A percentile compares a stretch with the other conserved stretches of the same genome.
Evolutionary conservation across 92 coral and sea anemone genomes (phyloP).

Genomic region (Actinernus sp.): DNA sequence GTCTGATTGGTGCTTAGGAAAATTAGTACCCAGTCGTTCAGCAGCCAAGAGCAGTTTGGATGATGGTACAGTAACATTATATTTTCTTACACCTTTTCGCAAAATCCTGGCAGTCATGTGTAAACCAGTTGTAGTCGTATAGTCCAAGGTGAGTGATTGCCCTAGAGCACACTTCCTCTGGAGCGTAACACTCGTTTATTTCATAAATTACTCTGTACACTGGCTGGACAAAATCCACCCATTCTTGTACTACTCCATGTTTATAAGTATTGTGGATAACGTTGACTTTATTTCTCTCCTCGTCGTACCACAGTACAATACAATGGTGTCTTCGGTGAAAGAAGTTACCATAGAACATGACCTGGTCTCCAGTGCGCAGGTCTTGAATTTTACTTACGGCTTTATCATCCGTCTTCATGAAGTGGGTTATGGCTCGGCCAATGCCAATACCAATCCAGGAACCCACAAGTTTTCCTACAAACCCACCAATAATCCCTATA

Average conservation of each 20-base stretch:
- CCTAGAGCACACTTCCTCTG: slow-evolving; percentile 2
- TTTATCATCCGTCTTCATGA: slow-evolving; percentile 17
- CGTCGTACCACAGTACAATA: slow-evolving; percentile 24
- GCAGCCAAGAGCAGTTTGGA: too few relatives aligned
- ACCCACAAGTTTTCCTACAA: slow-evolving; percentile 21
- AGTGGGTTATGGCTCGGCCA: slow-evolving; percentile 22
- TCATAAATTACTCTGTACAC: slow-evolving; percentile 25
- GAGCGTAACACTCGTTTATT: slow-evolving; percentile 7
- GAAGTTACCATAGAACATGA: slow-evolving; percentile 1
- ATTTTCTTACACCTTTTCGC: slow-evolving; percentile 14
- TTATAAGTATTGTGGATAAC: slow-evolving; percentile 22
- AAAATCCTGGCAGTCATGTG: slow-evolving; percentile 11
- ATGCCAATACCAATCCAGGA: slow-evolving; percentile 15
- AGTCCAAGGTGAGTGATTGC: slow-evolving; percentile 14
- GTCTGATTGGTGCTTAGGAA: too few relatives aligned
- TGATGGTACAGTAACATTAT: too few relatives aligned
- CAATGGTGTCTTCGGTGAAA: slow-evolving; percentile 29
- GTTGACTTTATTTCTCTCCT: slow-evolving; percentile 5
- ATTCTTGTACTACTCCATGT: slow-evolving; percentile 16
- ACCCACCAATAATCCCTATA: slow-evolving; percentile 26
- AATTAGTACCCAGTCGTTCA: too few relatives aligned
- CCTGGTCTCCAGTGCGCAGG: slow-evolving; percentile 30
- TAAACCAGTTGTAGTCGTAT: slow-evolving; percentile 1
- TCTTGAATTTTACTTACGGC: slow-evolving; percentile 18
- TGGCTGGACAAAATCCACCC: slow-evolving; percentile 28